These are phyloP conservation scores for Pituophis catenifer DNA, from an alignment of 2,113 vertebrate genomes.

Conservation along the genomic window DNA sequence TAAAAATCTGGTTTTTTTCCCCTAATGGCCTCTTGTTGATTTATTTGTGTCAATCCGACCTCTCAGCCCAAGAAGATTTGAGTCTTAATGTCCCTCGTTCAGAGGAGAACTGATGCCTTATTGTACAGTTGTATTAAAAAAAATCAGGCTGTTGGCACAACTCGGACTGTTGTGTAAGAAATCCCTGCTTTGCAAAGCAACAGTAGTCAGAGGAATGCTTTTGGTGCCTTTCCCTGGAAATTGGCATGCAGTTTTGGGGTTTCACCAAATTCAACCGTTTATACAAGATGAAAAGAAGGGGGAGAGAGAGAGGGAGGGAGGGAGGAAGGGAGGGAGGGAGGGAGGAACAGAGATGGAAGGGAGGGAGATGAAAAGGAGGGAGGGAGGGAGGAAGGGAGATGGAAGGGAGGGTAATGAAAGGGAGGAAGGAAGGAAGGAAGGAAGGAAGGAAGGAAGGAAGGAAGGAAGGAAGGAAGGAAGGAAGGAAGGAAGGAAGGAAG, in stretches of 20 bases:
- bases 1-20: background rate
- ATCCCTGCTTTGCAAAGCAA: background rate
- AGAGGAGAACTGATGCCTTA: background rate
- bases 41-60: slow-evolving; percentile 24
- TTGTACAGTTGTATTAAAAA: background rate
- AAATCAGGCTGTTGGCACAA: background rate
- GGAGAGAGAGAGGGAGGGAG: too few species aligned
- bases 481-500: too few species aligned
- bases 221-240: background rate
- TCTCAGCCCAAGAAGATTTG: slow-evolving; percentile 53
- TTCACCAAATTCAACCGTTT: slow-evolving; percentile 1
- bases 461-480: background rate
- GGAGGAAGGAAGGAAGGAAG: too few species aligned
- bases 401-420: too few species aligned
- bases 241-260: background rate
- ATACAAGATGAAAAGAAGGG: background rate
- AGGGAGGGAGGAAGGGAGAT: too few species aligned
- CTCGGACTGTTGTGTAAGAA: background rate
- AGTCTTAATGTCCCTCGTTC: slow-evolving; percentile 44
- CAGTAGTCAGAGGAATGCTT: background rate
- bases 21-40: background rate
- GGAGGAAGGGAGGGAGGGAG: too few species aligned
- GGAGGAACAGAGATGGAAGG: too few species aligned
- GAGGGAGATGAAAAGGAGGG: too few species aligned
- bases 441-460: too few species aligned